These are phyloP conservation scores for Drosophila acutilabella DNA, from an alignment of 2,888 invertebrate species.

Conservation along the genomic window DNA sequence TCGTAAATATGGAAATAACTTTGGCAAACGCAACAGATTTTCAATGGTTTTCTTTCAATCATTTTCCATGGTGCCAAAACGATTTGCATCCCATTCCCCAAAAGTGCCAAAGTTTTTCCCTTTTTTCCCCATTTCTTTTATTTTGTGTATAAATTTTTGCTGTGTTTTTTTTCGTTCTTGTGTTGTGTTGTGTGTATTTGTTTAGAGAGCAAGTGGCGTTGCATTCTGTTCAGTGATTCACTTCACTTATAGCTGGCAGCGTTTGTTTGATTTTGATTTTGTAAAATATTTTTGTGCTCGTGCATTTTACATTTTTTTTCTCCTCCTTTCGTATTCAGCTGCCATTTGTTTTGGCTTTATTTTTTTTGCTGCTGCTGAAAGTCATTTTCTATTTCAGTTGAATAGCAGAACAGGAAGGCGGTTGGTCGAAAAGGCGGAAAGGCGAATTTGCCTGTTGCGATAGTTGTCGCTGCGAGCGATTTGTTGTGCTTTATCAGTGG, in stretches of 20 bases:
- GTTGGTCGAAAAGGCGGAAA: not conserved
- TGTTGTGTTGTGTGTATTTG: constrained; percentile 6
- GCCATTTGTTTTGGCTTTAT: constrained; percentile 45
- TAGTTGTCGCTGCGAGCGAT: constrained; percentile 74
- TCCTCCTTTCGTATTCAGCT: not conserved
- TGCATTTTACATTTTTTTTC: constrained; percentile 69
- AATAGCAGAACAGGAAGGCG: constrained; percentile 2
- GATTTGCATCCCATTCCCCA: not conserved
- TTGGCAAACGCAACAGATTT: constrained; percentile 30
- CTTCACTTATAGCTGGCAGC: constrained; percentile 72
- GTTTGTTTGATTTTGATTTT: constrained; percentile 80
- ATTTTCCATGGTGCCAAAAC: constrained; percentile 31
- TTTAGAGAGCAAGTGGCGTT: constrained; percentile 43
- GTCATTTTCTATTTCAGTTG: constrained; percentile 25
- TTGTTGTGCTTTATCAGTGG: constrained; percentile 53
- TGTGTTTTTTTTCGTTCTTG: constrained; percentile 2
- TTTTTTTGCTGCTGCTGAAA: not conserved
- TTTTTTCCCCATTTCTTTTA: not conserved
- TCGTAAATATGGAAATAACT: constrained; percentile 27
- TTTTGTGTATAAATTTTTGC: constrained; percentile 3
- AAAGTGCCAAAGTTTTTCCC: not conserved
- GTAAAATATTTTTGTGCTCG: constrained; percentile 74
- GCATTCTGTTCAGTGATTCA: constrained; percentile 63
- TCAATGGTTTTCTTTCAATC: constrained; percentile 14
- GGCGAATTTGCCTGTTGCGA: constrained; percentile 30